Conservation (phyloP, 2,797 vertebrate genomes). For the Epinephelus malabaricus region DNA sequence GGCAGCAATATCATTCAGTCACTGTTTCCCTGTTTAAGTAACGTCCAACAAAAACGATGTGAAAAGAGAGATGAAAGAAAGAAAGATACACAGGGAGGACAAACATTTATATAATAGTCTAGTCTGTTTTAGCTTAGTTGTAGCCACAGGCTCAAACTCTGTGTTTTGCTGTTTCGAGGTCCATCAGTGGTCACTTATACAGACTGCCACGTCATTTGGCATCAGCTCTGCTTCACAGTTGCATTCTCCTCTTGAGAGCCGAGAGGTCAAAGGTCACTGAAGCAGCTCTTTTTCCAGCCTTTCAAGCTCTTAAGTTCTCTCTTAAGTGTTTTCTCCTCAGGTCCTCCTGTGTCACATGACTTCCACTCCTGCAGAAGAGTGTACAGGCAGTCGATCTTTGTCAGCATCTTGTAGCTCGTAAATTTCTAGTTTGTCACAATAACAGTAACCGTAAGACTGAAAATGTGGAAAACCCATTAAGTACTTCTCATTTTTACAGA, state of each 20-base stretch:
- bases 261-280: conserved; percentile 22
- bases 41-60: neutral
- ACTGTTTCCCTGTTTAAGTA: neutral
- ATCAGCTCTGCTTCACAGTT: conserved; percentile 6
- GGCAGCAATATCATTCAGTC: neutral
- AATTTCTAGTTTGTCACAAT: conserved; percentile 12
- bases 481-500: neutral
- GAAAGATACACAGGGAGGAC: neutral
- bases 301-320: conserved; percentile 7
- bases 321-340: conserved; percentile 12
- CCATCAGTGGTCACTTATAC: conserved; percentile 1
- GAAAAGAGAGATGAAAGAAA: neutral
- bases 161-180: neutral
- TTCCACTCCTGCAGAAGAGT: neutral
- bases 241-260: conserved; percentile 14
- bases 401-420: neutral
- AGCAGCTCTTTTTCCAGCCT: conserved; percentile 9
- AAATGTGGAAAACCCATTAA: neutral
- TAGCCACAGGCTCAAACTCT: neutral
- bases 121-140: neutral
- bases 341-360: conserved; percentile 7
- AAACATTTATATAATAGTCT: neutral
- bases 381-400: neutral
- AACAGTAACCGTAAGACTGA: neutral
- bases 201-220: neutral